Base-by-base conservation (phyloP, 2,888 invertebrate genomes). In the Choreutis nemorana region DNA sequence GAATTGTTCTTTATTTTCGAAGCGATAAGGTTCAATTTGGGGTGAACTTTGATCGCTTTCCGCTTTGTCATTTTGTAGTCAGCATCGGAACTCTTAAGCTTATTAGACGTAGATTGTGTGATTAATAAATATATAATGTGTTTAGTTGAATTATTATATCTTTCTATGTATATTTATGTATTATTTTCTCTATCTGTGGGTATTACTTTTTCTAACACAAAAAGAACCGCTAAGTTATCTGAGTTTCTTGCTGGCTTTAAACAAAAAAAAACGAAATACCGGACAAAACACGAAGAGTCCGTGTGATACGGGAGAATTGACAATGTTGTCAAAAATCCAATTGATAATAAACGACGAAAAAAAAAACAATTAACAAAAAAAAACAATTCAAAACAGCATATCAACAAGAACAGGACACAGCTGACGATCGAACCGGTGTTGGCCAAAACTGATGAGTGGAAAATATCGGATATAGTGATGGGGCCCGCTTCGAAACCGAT, bases 291-390 rank as follows among this genome's bases (percentile, higher is more conserved):
- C n/a, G n/a, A n/a, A n/a, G n/a, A n/a, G n/a, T n/a, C n/a, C n/a
- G n/a, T n/a, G n/a, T n/a, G n/a, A n/a, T n/a, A n/a, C n/a, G n/a
- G n/a, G n/a, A n/a, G n/a, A n/a, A 43, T 53, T 66, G 70, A 65
- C 70, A 72, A 72, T 78, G 78, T 78, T 78, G 78, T 75, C 77
- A 71, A 60, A 51, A 53, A 54, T 67, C 65, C 55, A 71, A 77
- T 78, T 78, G 78, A 78, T 77, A 77, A 73, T 75, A 71, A 65
- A 55, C 31, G 39, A 40, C 32, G 43, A 45, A 50, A 51, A 44
- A 42, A 41, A 50, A 40, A 41, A 50, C n/a, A 50, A 50, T 41
- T 54, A 53, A 57, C 47, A 41, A 51, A 39, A 43, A 46, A 37
- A 50, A 49, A n/a, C n/a, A n/a, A 62, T 71, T 60, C 52, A 54